Evolutionary conservation across 1,140 invertebrate species (phyloP).

Genomic region (Araneus ventricosus): DNA sequence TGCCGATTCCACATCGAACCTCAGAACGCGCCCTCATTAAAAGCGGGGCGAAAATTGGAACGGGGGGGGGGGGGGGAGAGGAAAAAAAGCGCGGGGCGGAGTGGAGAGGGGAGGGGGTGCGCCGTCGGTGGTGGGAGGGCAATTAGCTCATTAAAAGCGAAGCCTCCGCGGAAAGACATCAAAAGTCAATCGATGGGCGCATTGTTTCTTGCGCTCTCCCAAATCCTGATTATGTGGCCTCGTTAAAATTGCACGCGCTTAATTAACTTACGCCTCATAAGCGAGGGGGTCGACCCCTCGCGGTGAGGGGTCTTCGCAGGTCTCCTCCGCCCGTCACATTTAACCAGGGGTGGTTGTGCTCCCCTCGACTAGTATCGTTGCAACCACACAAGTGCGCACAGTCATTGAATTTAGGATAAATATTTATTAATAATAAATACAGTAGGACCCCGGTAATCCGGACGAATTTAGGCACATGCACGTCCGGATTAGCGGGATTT

Average conservation of each 20-base stretch:
- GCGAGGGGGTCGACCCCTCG: conserved; percentile 57
- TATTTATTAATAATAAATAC: too few relatives aligned
- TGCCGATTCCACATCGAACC: conserved; percentile 45
- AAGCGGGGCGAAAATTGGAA: conserved; percentile 71
- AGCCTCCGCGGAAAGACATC: conserved; percentile 65
- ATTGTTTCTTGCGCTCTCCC: conserved; percentile 71
- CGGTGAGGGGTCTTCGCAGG: conserved; percentile 45
- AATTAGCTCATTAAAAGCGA: conserved; percentile 75
- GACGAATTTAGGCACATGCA: too few relatives aligned
- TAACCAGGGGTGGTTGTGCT: too few relatives aligned
- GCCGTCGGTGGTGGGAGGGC: background rate
- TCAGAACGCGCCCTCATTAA: conserved; percentile 60
- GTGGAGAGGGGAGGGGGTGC: background rate
- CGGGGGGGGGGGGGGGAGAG: background rate
- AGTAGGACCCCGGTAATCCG: too few relatives aligned
- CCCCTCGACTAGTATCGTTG: too few relatives aligned
- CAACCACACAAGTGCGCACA: too few relatives aligned
- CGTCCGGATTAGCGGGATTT: too few relatives aligned
- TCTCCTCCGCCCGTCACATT: too few relatives aligned
- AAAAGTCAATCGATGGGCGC: conserved; percentile 70
- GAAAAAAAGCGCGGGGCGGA: conserved; percentile 10
- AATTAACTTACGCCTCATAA: conserved; percentile 75
- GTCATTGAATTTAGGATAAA: too few relatives aligned
- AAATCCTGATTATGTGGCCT: conserved; percentile 75
- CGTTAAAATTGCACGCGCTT: conserved; percentile 75